These are phyloP conservation scores for Lucinisca nassula DNA, from an alignment of 2,888 invertebrate species.

Conservation along the genomic window DNA sequence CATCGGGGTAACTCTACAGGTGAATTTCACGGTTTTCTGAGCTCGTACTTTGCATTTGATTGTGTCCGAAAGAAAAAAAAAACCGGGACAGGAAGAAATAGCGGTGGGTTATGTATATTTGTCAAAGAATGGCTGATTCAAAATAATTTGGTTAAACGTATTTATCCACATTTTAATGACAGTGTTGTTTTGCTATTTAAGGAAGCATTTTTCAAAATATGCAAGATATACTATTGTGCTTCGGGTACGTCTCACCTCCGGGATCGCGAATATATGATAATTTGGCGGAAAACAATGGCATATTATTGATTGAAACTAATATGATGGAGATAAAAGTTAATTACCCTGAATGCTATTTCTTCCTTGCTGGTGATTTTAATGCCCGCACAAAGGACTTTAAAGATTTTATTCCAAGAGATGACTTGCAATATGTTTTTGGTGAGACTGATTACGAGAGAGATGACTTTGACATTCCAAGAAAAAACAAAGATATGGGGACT, in stretches of 20 bases:
- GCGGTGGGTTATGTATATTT: conserved; percentile 30
- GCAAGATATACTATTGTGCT: conserved; percentile 14
- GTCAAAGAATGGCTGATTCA: not conserved
- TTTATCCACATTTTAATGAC: conserved; percentile 23
- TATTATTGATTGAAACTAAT: conserved; percentile 25
- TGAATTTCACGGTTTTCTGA: conserved; percentile 19
- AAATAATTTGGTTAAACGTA: conserved; percentile 7
- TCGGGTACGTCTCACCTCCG: conserved; percentile 12
- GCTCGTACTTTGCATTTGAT: conserved; percentile 21
- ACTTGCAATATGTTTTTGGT: not conserved
- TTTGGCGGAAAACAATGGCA: conserved; percentile 35
- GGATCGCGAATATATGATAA: conserved; percentile 32
- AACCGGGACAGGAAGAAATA: conserved; percentile 17
- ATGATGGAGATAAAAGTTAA: not conserved
- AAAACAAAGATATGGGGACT: conserved; percentile 8
- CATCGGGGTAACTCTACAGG: conserved; percentile 19
- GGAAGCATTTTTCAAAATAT: conserved; percentile 8
- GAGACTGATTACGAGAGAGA: not conserved
- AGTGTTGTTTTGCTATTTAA: conserved; percentile 25
- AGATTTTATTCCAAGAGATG: conserved; percentile 5
- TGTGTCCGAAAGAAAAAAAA: conserved; percentile 8
- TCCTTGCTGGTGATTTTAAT: not conserved
- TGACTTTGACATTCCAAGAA: not conserved
- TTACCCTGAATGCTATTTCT: not conserved
- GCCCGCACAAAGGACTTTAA: not conserved